Conservation (phyloP, 2,797 vertebrate species). For the Poeciliopsis infans region DNA sequence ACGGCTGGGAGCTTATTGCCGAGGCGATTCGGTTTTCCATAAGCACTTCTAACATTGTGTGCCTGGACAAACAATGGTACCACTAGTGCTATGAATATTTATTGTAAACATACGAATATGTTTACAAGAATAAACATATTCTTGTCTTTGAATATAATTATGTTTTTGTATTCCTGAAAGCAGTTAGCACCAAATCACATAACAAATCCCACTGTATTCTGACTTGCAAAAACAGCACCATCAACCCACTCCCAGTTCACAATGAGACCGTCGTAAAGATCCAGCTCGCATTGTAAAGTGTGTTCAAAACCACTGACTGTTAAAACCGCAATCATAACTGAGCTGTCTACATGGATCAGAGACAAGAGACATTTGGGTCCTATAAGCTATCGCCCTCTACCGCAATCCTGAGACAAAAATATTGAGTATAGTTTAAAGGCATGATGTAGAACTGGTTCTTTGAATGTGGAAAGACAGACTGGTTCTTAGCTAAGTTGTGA, state of each 20-base stretch:
- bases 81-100: background rate
- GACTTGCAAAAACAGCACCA: background rate
- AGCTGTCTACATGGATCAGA: background rate
- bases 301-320: background rate
- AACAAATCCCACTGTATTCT: background rate
- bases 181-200: background rate
- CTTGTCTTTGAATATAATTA: background rate
- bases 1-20: background rate
- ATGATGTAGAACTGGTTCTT: background rate
- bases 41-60: background rate
- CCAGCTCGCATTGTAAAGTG: background rate
- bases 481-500: background rate
- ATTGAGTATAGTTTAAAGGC: background rate
- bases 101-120: background rate
- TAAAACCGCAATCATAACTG: background rate
- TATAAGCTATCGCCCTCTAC: background rate
- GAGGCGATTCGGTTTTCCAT: background rate
- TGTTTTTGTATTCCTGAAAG: background rate
- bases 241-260: background rate
- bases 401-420: background rate
- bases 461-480: background rate
- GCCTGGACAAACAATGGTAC: background rate
- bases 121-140: background rate
- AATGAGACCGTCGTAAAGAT: background rate
- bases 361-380: background rate